Conservation (phyloP, 2,888 invertebrate species). For the Microchrysa polita region DNA sequence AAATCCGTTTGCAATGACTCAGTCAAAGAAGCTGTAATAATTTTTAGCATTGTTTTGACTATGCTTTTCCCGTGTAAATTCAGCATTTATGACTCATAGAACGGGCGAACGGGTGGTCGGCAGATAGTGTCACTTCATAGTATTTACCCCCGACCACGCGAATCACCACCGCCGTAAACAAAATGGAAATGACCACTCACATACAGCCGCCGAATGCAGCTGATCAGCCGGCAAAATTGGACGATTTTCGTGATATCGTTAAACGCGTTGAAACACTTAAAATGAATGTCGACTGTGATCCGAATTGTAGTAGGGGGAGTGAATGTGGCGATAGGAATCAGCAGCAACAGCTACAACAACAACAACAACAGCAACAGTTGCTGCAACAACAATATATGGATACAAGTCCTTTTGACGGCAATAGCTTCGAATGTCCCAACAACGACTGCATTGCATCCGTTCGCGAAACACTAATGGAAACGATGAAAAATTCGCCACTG, state of each 20-base stretch:
- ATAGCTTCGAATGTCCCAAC: not conserved
- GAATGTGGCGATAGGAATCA: not conserved
- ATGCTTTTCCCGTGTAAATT: too few relatives aligned
- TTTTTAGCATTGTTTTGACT: too few relatives aligned
- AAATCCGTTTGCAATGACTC: too few relatives aligned
- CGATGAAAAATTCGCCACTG: too few relatives aligned
- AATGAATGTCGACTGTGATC: constrained; percentile 52
- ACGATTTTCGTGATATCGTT: constrained; percentile 58
- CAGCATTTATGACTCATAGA: too few relatives aligned
- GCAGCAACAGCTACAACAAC: constrained; percentile 13
- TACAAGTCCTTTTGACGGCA: not conserved
- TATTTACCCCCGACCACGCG: too few relatives aligned
- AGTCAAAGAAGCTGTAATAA: too few relatives aligned
- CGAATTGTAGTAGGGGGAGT: constrained; percentile 10
- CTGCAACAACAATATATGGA: constrained; percentile 38
- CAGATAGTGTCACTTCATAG: too few relatives aligned
- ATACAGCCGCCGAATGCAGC: not conserved
- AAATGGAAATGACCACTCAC: not conserved
- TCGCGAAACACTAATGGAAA: too few relatives aligned
- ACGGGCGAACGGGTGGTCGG: too few relatives aligned
- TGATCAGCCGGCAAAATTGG: constrained; percentile 46
- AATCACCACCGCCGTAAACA: too few relatives aligned
- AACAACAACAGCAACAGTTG: constrained; percentile 23
- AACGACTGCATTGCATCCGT: not conserved
- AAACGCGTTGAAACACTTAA: constrained; percentile 56